Base-by-base conservation (phyloP, 2,797 vertebrate species). In the Chloroceryle inda region DNA sequence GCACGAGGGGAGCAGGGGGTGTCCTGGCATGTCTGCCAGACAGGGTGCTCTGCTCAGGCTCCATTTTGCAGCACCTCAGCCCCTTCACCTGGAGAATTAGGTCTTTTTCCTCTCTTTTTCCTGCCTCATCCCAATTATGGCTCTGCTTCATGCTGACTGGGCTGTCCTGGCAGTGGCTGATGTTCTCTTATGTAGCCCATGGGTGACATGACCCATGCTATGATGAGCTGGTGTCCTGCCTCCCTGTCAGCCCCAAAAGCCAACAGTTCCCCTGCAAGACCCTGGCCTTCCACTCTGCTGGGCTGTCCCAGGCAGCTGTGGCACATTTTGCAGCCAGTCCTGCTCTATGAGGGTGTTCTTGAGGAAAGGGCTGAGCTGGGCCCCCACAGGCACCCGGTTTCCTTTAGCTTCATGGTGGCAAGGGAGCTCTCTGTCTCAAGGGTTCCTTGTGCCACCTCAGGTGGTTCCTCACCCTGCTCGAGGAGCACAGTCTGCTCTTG, bases 181-280 rank as follows among this genome's bases (percentile, higher is more conserved):
- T 44, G 21, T 55, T 76, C 31, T 69, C n/a, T 64, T 27, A 67
- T 6, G 9, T n/a, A 37, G 7, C 24, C 58, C 20, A 7, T 37
- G 45, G 29, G 44, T 50, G 63, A 31, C 2, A 2, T 38, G n/a
- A 0, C 11, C 50, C 26, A 35, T 0, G 11, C 2, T 8, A 21
- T 50, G 55, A 74, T 27, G 8, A 63, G 12, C 24, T 62, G 29
- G 21, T 1, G 2, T 52, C 49, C 56, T 74, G 37, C 29, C 24
- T 24, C 22, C 20, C 1, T 0, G 26, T 13, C 38, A 58, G 38
- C 38, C 23, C 19, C 4, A 1, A 74, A 59, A 79, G 26, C 11
- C 56, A 78, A 11, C 12, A 47, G 24, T 26, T 47, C 23, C 27
- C 40, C 18, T 13, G 35, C 3, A 5, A 31, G 17, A 35, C n/a